Evolutionary conservation across 2,888 invertebrate genomes (phyloP).

Genomic region (Deroplatys truncata): DNA sequence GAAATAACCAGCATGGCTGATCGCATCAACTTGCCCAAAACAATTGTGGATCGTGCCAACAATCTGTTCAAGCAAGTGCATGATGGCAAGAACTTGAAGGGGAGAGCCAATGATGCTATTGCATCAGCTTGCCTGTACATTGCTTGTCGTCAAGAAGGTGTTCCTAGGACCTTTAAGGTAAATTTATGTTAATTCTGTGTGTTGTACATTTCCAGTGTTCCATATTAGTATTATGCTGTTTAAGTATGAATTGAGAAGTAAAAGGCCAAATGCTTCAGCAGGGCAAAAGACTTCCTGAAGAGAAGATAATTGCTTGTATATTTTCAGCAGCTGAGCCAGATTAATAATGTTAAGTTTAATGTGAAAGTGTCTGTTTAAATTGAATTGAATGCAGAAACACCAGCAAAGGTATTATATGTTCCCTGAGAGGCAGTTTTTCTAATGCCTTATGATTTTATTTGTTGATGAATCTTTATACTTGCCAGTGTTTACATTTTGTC

Average conservation of each 20-base stretch:
- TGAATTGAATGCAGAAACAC: too few relatives aligned
- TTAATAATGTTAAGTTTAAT: too few relatives aligned
- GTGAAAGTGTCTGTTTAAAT: too few relatives aligned
- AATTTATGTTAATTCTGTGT: background rate
- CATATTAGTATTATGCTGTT: background rate
- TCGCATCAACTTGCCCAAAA: constrained; percentile 92
- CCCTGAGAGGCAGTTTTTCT: too few relatives aligned
- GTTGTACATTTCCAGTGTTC: background rate
- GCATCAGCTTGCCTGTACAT: constrained; percentile 98
- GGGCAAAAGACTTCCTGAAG: background rate
- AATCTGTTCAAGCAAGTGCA: constrained; percentile 98
- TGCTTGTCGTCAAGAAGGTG: constrained; percentile 97
- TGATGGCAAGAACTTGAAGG: constrained; percentile 92
- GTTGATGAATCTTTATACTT: too few relatives aligned
- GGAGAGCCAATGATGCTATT: constrained; percentile 95
- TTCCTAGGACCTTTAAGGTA: constrained; percentile 92
- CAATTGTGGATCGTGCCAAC: constrained; percentile 95
- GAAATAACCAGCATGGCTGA: constrained; percentile 99
- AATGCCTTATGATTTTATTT: too few relatives aligned
- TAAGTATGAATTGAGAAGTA: background rate
- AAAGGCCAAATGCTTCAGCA: background rate
- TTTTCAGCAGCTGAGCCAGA: too few relatives aligned
- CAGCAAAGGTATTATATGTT: too few relatives aligned
- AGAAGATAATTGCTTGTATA: too few relatives aligned
- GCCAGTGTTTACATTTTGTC: too few relatives aligned